phyloP scores from a whole-genome alignment of 2,888 invertebrate genomes.

The Chrysolina haemoptera region DNA sequence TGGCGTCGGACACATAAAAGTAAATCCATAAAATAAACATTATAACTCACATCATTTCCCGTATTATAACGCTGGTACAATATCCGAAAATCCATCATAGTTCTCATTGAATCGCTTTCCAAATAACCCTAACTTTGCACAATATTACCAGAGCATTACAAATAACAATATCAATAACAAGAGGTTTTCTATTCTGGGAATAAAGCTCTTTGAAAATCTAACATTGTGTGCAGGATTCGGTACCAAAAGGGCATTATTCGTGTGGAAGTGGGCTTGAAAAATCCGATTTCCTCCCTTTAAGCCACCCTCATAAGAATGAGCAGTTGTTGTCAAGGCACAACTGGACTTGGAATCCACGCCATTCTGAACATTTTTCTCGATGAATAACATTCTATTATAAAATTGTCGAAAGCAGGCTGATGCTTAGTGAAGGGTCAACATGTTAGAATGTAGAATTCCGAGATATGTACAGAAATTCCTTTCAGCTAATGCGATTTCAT shows the following conservation, averaged over 20 bases:
- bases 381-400: constrained; percentile 51
- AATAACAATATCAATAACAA: constrained; percentile 65
- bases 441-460: constrained; percentile 18
- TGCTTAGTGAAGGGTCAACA: constrained; percentile 36
- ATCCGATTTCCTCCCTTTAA: constrained; percentile 69
- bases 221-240: constrained; percentile 62
- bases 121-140: constrained; percentile 52
- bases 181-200: constrained; percentile 54
- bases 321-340: constrained; percentile 52
- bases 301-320: constrained; percentile 66
- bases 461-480: not conserved
- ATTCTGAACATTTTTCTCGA: constrained; percentile 51
- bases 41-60: constrained; percentile 35
- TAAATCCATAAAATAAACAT: constrained; percentile 44
- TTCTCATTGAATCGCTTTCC: constrained; percentile 40
- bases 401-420: constrained; percentile 51
- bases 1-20: constrained; percentile 33
- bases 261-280: constrained; percentile 71
- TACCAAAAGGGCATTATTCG: constrained; percentile 63
- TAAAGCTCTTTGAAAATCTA: constrained; percentile 63
- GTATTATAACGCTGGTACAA: constrained; percentile 30
- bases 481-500: constrained; percentile 14
- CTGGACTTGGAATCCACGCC: constrained; percentile 48
- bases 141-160: constrained; percentile 55
- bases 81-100: constrained; percentile 39